phyloP scores from a whole-genome alignment of 1,140 invertebrate genomes.

The Batillaria attramentaria region DNA sequence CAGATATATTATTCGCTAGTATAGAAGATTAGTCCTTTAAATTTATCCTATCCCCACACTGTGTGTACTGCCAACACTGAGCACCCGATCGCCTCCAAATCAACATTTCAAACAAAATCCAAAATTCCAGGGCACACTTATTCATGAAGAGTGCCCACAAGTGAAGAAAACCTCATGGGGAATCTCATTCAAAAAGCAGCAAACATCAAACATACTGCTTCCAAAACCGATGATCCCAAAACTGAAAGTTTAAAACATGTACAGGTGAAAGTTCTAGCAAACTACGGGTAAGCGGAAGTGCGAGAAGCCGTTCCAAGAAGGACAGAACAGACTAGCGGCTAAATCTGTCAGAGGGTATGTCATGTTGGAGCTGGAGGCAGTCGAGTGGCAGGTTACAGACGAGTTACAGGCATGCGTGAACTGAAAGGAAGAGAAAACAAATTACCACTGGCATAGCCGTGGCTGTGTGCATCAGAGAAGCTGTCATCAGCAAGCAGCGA shows the following conservation, averaged over 20 bases:
- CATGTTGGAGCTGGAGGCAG: neutral
- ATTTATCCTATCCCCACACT: neutral
- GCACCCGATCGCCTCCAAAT: neutral
- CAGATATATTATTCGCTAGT: no score
- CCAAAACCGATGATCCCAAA: neutral
- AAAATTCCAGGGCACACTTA: neutral
- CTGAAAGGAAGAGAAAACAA: slow-evolving; percentile 11
- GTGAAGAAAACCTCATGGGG: neutral
- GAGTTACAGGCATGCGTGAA: slow-evolving; percentile 1
- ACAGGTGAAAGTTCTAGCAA: neutral
- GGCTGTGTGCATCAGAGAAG: slow-evolving; percentile 22
- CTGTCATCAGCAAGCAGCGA: slow-evolving; percentile 19
- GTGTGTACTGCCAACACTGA: neutral
- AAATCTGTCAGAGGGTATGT: neutral
- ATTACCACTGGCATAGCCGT: slow-evolving; percentile 27
- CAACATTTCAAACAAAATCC: neutral
- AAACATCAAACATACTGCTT: no score
- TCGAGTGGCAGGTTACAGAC: neutral
- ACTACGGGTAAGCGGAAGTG: neutral
- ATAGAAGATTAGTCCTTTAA: no score
- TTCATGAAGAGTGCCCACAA: neutral
- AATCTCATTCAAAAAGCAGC: neutral
- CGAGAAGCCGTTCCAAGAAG: no score
- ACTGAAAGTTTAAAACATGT: neutral
- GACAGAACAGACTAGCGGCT: neutral